Base-by-base conservation (phyloP, 2,113 vertebrate genomes). In the Alaudala cheleensis region DNA sequence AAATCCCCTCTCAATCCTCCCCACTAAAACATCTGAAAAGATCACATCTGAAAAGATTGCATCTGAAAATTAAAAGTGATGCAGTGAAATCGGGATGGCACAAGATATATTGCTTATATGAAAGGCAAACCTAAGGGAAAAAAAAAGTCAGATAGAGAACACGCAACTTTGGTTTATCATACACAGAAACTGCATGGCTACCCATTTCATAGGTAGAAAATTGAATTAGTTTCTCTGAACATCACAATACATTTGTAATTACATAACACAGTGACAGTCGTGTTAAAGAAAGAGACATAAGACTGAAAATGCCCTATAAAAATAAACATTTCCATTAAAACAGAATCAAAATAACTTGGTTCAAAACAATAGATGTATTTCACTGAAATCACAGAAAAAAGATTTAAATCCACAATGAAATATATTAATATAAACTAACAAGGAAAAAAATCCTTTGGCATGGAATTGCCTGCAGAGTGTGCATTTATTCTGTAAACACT, bases 401-500 rank as follows among this genome's bases (percentile, higher is more conserved):
- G 58, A 81, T 86, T 92, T 93, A 72, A 91, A 34, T 92, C 88
- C 84, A 92, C 74, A 88, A 82, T 91, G 69, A 97, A 83, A 94
- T 90, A 72, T 60, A 93, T 45, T 94, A 95, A 88, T 92, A 94
- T 31, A 88, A 95, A 69, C 86, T 94, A 95, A 95, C 62, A 95
- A 96, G 94, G 92, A 96, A 94, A 93, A 93, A 93, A 90, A 33
- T 74, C 76, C 94, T 82, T 95, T 97, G 84, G 70, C 74, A 71
- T 93, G 40, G 62, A 90, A 95, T 92, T 91, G 92, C 93, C 95
- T 90, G 67, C 47, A 89, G 92, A 96, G 79, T 51, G 81, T 83
- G 86, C 93, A 77, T 96, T 93, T 95, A 94, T 95, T 95, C 96
- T 94, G 97, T 95, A 96, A 98, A 98, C 96, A 96, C 79, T 92